phyloP scores from a whole-genome alignment of 2,797 vertebrate genomes.

The Pantherophis alleghaniensis region DNA sequence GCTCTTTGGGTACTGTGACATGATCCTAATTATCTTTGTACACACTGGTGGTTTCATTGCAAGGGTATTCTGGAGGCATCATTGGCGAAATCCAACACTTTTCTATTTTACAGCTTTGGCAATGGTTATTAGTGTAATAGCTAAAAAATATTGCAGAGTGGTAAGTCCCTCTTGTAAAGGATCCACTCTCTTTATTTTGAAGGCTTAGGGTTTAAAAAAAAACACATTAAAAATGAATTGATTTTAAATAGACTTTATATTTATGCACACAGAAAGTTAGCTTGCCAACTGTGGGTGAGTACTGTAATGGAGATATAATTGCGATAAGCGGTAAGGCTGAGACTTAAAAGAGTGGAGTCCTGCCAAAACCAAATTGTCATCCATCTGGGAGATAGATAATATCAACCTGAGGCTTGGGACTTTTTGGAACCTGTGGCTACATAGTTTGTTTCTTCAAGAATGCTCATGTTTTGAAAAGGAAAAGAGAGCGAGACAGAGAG shows the following conservation, averaged over 20 bases:
- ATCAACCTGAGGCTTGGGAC: not conserved
- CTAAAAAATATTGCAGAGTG: no score
- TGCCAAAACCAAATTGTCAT: conserved; percentile 41
- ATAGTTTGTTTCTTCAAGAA: conserved; percentile 47
- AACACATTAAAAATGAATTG: conserved; percentile 15
- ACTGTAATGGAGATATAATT: conserved; percentile 32
- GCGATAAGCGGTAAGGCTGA: conserved; percentile 9
- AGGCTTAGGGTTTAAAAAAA: not conserved
- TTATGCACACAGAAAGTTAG: conserved; percentile 19
- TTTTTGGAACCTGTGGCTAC: conserved; percentile 21
- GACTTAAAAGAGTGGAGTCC: not conserved
- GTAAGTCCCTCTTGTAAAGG: not conserved
- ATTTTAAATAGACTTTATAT: not conserved
- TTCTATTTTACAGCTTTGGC: not conserved
- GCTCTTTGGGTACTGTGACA: not conserved
- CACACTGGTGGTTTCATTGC: not conserved
- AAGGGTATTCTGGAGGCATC: not conserved
- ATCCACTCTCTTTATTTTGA: not conserved
- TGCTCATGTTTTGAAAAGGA: conserved; percentile 24
- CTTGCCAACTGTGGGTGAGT: conserved; percentile 25
- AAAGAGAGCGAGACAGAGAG: conserved; percentile 41
- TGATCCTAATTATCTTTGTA: no score
- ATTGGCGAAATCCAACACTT: not conserved
- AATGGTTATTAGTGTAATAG: not conserved
- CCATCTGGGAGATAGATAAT: conserved; percentile 25